Evolutionary conservation across 2,797 vertebrate genomes (phyloP).

Genomic region (Squalus acanthias): DNA sequence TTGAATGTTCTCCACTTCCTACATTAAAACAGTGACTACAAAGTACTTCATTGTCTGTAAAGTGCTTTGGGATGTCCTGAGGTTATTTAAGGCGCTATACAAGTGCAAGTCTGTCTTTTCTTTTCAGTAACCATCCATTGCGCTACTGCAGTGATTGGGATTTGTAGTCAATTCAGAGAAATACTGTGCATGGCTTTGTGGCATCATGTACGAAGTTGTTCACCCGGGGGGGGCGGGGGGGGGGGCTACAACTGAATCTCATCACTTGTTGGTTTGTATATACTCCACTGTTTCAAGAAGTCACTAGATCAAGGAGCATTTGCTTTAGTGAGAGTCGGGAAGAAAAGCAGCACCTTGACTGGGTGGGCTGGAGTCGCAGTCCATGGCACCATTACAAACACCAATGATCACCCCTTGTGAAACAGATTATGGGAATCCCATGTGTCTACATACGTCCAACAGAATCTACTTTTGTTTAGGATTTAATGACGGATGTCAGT

Average conservation of each 20-base stretch:
- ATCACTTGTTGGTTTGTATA: background rate
- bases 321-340: too few species aligned
- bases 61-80: background rate
- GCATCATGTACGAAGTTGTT: background rate
- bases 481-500: background rate
- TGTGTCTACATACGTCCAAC: background rate
- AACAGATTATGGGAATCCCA: background rate
- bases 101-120: background rate
- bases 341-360: background rate
- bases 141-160: background rate
- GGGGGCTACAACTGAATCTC: background rate
- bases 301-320: background rate
- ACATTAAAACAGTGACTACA: background rate
- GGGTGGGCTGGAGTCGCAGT: background rate
- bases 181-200: background rate
- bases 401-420: background rate
- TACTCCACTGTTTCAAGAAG: background rate
- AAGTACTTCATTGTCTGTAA: background rate
- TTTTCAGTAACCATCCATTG: background rate
- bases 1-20: background rate
- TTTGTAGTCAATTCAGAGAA: background rate
- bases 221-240: too few species aligned
- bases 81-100: background rate
- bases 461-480: background rate
- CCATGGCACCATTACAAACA: too few species aligned